Evolutionary conservation across 2,113 vertebrate genomes (phyloP).

Genomic region (Sceloporus undulatus): DNA sequence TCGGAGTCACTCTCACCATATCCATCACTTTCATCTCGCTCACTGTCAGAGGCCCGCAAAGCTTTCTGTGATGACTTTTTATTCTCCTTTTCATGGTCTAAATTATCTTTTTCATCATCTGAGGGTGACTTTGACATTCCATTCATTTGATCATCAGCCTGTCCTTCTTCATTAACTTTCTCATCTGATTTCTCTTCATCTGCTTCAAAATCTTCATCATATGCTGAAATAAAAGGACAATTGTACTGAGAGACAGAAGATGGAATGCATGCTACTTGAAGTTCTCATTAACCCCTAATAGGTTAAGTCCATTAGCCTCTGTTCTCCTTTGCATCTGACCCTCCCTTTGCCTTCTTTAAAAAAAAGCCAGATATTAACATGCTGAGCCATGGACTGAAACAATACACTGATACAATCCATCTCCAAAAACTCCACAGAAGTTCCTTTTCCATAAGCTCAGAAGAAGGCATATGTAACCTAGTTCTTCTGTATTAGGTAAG

Average conservation of each 20-base stretch:
- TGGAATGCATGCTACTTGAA: slow-evolving; percentile 36
- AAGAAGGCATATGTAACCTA: not conserved
- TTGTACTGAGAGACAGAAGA: slow-evolving; percentile 55
- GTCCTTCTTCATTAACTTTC: slow-evolving; percentile 72
- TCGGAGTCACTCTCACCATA: slow-evolving; percentile 72
- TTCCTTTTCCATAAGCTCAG: too few relatives aligned
- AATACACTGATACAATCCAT: not conserved
- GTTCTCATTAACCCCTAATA: slow-evolving; percentile 51
- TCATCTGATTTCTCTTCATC: slow-evolving; percentile 83
- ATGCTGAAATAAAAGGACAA: slow-evolving; percentile 80
- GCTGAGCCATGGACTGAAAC: slow-evolving; percentile 9
- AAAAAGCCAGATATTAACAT: slow-evolving; percentile 43
- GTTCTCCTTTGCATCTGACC: slow-evolving; percentile 43
- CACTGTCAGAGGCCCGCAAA: slow-evolving; percentile 51
- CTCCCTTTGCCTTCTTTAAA: slow-evolving; percentile 34
- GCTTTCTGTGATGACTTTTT: slow-evolving; percentile 49
- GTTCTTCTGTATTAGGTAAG: not conserved
- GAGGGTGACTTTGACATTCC: slow-evolving; percentile 71
- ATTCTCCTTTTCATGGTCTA: slow-evolving; percentile 52
- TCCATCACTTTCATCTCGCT: slow-evolving; percentile 56
- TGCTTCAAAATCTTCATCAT: slow-evolving; percentile 94
- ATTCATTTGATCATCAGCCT: slow-evolving; percentile 63
- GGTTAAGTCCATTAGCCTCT: slow-evolving; percentile 44
- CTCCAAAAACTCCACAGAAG: too few relatives aligned
- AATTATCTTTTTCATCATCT: slow-evolving; percentile 65